Evolutionary conservation across 2,888 invertebrate genomes (phyloP), one percentile per base, ranked within the genome.

Genomic region (Torymus tubicola): DNA sequence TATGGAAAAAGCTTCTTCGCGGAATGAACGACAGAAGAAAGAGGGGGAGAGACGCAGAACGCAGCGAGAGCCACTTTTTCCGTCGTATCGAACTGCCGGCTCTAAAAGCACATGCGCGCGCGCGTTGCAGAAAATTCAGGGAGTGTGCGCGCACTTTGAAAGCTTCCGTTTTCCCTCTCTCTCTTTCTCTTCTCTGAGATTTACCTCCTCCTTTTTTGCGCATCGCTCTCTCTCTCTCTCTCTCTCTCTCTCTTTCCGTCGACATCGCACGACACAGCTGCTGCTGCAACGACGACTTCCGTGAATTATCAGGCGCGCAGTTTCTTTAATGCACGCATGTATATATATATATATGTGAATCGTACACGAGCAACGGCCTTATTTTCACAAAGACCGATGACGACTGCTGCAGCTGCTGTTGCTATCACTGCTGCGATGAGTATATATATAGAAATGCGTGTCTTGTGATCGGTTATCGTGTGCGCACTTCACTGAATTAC

Each of bases 71-170:
- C 31, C 31, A 31, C 31, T 31, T 31, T 31, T 8, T 31, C 4
- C 31, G 4, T 21, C 21, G 58, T 78, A 74, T 80, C 63, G 75
- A 78, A 80, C 76, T 61, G 80, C 71, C 80, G 64, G 71, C 82
- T 80, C 72, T 80, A 78, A 78, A 71, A 80, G 65, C 74, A 71
- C 24, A 64, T 70, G 55, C 55, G 55, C 55, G 10, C 64, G 24
- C 24, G 12, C 24, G 24, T 31, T n/a, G n/a, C 64, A 68, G 69
- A 31, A 76, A 69, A 76, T 71, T 60, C 52, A 42, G 18, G 42
- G 14, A 24, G 58, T 52, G 57, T 31, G 67, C 11, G 57, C n/a
- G n/a, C n/a, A n/a, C 68, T 78, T 73, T 78, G 72, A 78, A 73
- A 78, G 78, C 73, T 78, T 78, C 78, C 31, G 31, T n/a, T n/a